Base-by-base conservation (phyloP, 64 coral and sea anemone genomes). In the Pachyseris speciosa region DNA sequence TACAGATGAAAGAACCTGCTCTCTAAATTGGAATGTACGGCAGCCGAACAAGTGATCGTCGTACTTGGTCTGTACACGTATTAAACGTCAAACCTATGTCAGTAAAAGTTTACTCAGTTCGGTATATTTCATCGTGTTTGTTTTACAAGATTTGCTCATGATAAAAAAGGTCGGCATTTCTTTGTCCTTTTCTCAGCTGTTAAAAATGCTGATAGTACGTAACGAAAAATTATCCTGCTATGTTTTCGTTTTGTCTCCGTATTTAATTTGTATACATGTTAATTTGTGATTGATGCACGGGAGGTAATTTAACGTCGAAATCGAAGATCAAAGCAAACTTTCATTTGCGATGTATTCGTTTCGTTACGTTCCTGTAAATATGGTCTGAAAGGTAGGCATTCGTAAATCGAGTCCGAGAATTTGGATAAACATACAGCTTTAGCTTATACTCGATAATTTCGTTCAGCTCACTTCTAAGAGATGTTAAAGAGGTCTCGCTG, bases 241-340 rank as follows among this genome's bases (percentile, higher is more conserved):
- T 81, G 49, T 15, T 33, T 79, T 29, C 10, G 31, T 24, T 36
- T 22, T 20, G 24, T 34, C 0, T 8, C 27, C 30, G 11, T 25
- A 45, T 33, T 77, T 49, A 37, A 38, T 61, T n/a, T 63, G 53
- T 81, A 81, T 81, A 61, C 10, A 61, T 81, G 30, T 81, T 39
- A 81, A 81, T 41, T 19, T 38, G 22, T 12, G 53, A 63, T 61
- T 38, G 55, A 24, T 81, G 1, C 49, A 79, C 27, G 57, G 48
- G 19, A 20, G 30, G 49, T 26, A 16, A 57, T 50, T 81, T 3
- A 48, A 50, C 8, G n/a, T n/a, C n/a, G 42, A 50, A 28, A 53
- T 58, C 77, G 30, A 61, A 61, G 77, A 39, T 63, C 52, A 15
- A 3, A 60, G 36, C 28, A 26, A 40, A 9, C 32, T 28, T 81